Evolutionary conservation across 2,797 vertebrate species (phyloP).

Genomic region (Poeciliopsis infans): DNA sequence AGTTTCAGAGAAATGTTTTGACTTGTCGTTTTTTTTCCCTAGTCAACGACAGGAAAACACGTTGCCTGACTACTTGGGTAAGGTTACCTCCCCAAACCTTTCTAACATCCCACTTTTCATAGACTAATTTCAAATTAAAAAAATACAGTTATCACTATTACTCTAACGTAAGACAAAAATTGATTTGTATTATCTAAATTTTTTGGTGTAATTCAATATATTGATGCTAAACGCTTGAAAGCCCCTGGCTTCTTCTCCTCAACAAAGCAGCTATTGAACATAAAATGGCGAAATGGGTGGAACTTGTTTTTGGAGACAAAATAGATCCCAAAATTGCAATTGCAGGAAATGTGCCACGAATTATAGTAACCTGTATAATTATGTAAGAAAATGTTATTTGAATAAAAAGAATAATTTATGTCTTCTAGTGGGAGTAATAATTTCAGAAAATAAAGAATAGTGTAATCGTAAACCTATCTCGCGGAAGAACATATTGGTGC

Average conservation of each 20-base stretch:
- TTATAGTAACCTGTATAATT: neutral
- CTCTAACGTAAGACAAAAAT: neutral
- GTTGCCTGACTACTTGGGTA: slow-evolving; percentile 36
- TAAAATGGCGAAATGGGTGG: slow-evolving; percentile 83
- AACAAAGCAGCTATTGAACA: slow-evolving; percentile 67
- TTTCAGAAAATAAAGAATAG: neutral
- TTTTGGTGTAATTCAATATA: neutral
- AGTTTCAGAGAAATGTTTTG: slow-evolving; percentile 35
- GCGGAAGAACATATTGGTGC: slow-evolving; percentile 70
- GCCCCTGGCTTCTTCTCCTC: slow-evolving; percentile 21
- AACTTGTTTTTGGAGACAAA: slow-evolving; percentile 74
- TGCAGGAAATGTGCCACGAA: neutral
- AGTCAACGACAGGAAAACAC: slow-evolving; percentile 34
- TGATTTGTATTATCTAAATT: neutral
- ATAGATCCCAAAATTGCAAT: slow-evolving; percentile 59
- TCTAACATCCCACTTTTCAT: neutral
- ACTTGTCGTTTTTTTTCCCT: slow-evolving; percentile 16
- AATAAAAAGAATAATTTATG: rapidly evolving
- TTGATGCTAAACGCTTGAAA: neutral
- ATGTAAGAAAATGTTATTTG: neutral
- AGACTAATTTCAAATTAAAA: neutral
- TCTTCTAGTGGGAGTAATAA: neutral
- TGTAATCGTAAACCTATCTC: neutral
- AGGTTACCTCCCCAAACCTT: slow-evolving; percentile 13
- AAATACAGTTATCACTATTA: no score